Base-by-base conservation (phyloP, 2,113 vertebrate genomes). In the Suricata suricatta region DNA sequence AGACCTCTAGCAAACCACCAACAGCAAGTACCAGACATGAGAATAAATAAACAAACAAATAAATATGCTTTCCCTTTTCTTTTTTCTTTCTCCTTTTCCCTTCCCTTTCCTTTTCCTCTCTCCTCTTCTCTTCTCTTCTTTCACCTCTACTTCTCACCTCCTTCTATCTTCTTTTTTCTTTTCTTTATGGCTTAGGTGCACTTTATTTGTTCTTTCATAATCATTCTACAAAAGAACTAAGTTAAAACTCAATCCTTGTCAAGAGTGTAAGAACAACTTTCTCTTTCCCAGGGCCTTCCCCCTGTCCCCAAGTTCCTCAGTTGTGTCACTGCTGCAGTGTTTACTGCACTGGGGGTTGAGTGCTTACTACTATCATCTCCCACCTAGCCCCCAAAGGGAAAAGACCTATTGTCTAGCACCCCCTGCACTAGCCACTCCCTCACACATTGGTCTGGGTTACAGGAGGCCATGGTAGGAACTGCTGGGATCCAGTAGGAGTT, bases 171-270 rank as follows among this genome's bases (percentile, higher is more conserved):
- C 19, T 10, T 7, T 23, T 44, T 76, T 1, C 38, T 8, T 64
- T 13, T n/a, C 13, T 64, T 29, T 5, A n/a, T 80, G 44, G 57
- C 19, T 84, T 79, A 90, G 38, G 57, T 90, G 14, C 77, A 88
- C 81, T 91, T 95, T 93, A 96, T 76, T 87, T 17, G 13, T 90
- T 60, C 54, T 80, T 95, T 69, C 63, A 83, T 69, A 94, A 87
- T 93, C 77, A 57, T 95, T 54, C 52, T 88, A 96, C 72, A 87
- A 94, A 93, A 93, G 3, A 95, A 38, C 71, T 57, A 93, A 71
- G 27, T 80, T 93, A 82, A 91, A 97, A 41, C 15, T 54, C 72
- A 87, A 38, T 17, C 23, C 23, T 41, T 60, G 77, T 16, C 2
- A 74, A 91, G 41, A 23, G 10, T 0, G 4, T 54, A 47, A 29